Evolutionary conservation across 2,797 vertebrate species (phyloP).

Genomic region (Lithobates sylvaticus): DNA sequence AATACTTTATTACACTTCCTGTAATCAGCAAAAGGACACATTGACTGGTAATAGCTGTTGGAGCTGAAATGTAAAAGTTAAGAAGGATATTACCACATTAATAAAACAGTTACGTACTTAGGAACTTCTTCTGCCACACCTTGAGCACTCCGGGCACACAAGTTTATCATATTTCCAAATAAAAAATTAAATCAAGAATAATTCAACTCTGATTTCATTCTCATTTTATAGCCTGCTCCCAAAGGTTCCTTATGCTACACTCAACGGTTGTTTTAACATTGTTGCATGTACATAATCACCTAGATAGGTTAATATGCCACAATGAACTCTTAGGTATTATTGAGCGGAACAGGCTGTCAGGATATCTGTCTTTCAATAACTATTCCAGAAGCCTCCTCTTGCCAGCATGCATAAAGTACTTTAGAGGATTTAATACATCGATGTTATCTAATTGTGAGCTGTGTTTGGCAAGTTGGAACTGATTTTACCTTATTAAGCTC

Average conservation of each 20-base stretch:
- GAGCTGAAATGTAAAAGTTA: constrained; percentile 17
- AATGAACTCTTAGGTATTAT: constrained; percentile 33
- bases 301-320: neutral
- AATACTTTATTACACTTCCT: neutral
- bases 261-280: constrained; percentile 59
- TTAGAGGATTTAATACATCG: constrained; percentile 60
- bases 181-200: constrained; percentile 3
- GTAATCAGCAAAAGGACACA: constrained; percentile 1
- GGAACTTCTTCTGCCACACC: neutral
- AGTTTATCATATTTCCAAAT: constrained; percentile 47
- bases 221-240: neutral
- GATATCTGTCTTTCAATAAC: constrained; percentile 40
- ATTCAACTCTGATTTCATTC: constrained; percentile 5
- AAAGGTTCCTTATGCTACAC: constrained; percentile 13
- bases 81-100: neutral
- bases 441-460: constrained; percentile 60
- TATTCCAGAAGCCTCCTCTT: constrained; percentile 59
- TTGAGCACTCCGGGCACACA: neutral
- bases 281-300: constrained; percentile 54
- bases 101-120: constrained; percentile 36
- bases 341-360: constrained; percentile 5
- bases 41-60: neutral
- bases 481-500: constrained; percentile 8
- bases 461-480: neutral
- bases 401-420: constrained; percentile 60